A percentile compares a stretch with the other conserved stretches of the same genome.
Evolutionary conservation across 1,140 invertebrate genomes (phyloP).

Genomic region (Papilio glaucus): DNA sequence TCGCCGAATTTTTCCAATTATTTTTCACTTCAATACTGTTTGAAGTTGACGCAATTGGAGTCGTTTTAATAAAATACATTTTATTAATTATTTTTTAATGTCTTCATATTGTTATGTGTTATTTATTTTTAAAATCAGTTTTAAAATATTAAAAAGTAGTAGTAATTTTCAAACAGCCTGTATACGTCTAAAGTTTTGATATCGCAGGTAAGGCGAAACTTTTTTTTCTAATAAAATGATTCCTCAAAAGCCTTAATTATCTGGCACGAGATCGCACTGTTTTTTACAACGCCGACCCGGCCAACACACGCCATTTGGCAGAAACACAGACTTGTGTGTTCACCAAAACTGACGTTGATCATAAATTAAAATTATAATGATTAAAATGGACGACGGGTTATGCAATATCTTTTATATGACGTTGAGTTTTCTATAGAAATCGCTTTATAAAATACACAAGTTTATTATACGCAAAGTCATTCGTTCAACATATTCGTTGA

Average conservation of each 20-base stretch:
- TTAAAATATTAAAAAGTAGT: neutral
- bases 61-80: too few relatives aligned
- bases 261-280: slow-evolving; percentile 75
- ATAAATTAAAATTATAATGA: slow-evolving; percentile 60
- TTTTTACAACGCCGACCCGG: slow-evolving; percentile 60
- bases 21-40: too few relatives aligned
- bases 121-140: neutral
- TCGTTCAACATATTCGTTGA: neutral
- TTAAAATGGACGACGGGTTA: slow-evolving; percentile 17
- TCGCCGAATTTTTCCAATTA: too few relatives aligned
- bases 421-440: slow-evolving; percentile 10
- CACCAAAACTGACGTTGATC: slow-evolving; percentile 48
- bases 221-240: slow-evolving; percentile 73
- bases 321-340: slow-evolving; percentile 36
- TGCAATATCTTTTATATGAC: slow-evolving; percentile 24
- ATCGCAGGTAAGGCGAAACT: slow-evolving; percentile 76
- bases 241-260: slow-evolving; percentile 78
- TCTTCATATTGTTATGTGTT: neutral
- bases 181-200: slow-evolving; percentile 63
- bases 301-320: slow-evolving; percentile 68
- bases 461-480: neutral
- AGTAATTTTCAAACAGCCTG: slow-evolving; percentile 50
- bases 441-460: neutral
- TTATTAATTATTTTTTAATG: too few relatives aligned
- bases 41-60: too few relatives aligned